Base-by-base conservation (phyloP, 2,888 invertebrate species). In the Habroteleia sp. region DNA sequence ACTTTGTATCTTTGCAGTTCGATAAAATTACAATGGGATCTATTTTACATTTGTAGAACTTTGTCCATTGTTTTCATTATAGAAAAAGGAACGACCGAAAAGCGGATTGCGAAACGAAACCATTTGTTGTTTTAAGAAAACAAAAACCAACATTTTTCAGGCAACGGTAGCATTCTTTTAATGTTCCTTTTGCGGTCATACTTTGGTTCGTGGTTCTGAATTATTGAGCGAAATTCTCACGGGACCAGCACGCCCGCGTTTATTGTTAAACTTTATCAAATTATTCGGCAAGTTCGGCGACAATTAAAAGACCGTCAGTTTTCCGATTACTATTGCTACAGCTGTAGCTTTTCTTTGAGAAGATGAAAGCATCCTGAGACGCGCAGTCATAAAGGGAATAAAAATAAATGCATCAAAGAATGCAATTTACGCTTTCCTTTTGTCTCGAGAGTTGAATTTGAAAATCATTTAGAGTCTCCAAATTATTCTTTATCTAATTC, bases 241-340 rank as follows among this genome's bases (percentile, higher is more conserved):
- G 39, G 37, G 68, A 58, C 33, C 48, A 7, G 14, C 66, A 13
- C 29, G 11, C 23, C 20, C 48, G 16, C 58, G 33, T 58, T 69
- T 69, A 60, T 69, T 69, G 68, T 50, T 48, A 29, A 68, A 68
- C 66, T 68, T 68, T 56, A 13, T n/a, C 31, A 23, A 29, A 27
- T 54, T 44, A 54, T 65, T 52, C 33, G 54, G 31, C 10, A 66
- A 66, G 35, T 68, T 58, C 7, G 37, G 41, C 23, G 37, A 33
- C 56, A 56, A 68, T 68, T 68, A 68, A 68, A 68, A 58, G 44
- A 25, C 56, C 48, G 29, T 68, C 48, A 39, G 48, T 68, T 68
- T 35, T 10, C 37, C 25, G 2, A 27, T 7, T 27, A 27, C 7
- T 27, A 27, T 27, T 20, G 20, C 20, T n/a, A n/a, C n/a, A n/a